Evolutionary conservation across 2,797 vertebrate species (phyloP), one percentile per base, ranked within the genome.

Genomic region (Bradypodion ventrale): DNA sequence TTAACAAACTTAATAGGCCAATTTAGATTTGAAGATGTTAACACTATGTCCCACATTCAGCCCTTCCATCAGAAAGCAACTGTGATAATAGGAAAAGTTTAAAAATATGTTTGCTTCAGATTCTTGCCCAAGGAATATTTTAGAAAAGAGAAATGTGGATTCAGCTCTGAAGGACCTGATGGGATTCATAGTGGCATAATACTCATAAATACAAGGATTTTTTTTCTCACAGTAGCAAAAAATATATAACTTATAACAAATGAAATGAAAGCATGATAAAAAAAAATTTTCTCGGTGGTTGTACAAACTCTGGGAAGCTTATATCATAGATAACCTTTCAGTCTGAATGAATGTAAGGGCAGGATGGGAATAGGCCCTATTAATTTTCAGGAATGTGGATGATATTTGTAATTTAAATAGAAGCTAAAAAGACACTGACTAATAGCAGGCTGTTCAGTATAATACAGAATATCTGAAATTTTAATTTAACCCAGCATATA

Each of bases 191-290:
- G 37, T 9, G 25, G 32, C 21, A 75, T 44, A 13, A 66, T 19
- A 37, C 35, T 42, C 35, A 62, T 16, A 46, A 62, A 79, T 83
- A 60, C 32, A 72, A 19, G 35, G 37, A 79, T 84, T 65, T 78
- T 84, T 40, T 44, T 29, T 70, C 65, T 80, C 52, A 29, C 46
- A 29, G 78, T 44, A 68, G 63, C 63, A 77, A 69, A 60, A 77
- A n/a, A n/a, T n/a, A 77, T 25, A 10, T 82, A 87, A 35, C 40
- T 78, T 62, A 60, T 59, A 88, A 83, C 21, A 75, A 46, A 37
- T 16, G 84, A 72, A 75, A 89, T 82, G 74, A 90, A 85, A 78
- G 74, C 85, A 79, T 79, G 56, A 42, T 63, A 56, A 44, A 32
- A 35, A 62, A 32, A 44, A 74, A 73, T 42, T 15, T 49, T 25